Evolutionary conservation across 2,888 invertebrate genomes (phyloP), one percentile per base, ranked within the genome.

Genomic region (Orthosia cruda): DNA sequence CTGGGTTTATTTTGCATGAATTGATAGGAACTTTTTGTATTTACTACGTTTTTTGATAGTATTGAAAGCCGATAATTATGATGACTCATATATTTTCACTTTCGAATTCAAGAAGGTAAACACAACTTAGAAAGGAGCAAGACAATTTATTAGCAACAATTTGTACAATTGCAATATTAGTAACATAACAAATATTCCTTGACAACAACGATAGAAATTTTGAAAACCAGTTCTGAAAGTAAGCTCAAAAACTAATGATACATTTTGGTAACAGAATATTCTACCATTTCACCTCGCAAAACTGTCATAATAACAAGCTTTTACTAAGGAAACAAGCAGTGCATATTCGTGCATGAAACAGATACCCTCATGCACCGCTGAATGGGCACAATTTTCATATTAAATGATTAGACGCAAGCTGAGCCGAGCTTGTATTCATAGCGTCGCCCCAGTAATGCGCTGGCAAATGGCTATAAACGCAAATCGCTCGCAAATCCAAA

Each of bases 401-500:
- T 74, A 88, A 86, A 83, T 77, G 86, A 80, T 86, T 88, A 86
- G 84, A 86, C 47, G 57, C 50, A 13, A 18, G 58, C 70, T 50
- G 76, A 78, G 49, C 63, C 75, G 54, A 23, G 58, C 77, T 69
- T 52, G 79, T 70, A 79, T 83, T 84, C 81, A 77, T 63, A 61
- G 77, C 78, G 77, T 67, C 80, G 84, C 77, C 74, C 69, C 74
- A 58, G 67, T 80, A 75, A 76, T 77, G 80, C 74, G 77, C 74
- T 71, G 62, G 77, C 76, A 73, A 84, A 83, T 85, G 80, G 77
- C 87, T 85, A 86, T 86, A 83, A 86, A 85, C 83, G 88, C 84
- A 87, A 88, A 87, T 89, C 89, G 87, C 81, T 89, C 75, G 78
- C 83, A 85, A 86, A 87, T 86, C 81, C 87, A 71, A 78, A 69